A percentile compares a stretch with the other conserved stretches of the same genome.
phyloP scores from a whole-genome alignment of 1,140 invertebrate species.

The Pygmarrhopalites habei region DNA sequence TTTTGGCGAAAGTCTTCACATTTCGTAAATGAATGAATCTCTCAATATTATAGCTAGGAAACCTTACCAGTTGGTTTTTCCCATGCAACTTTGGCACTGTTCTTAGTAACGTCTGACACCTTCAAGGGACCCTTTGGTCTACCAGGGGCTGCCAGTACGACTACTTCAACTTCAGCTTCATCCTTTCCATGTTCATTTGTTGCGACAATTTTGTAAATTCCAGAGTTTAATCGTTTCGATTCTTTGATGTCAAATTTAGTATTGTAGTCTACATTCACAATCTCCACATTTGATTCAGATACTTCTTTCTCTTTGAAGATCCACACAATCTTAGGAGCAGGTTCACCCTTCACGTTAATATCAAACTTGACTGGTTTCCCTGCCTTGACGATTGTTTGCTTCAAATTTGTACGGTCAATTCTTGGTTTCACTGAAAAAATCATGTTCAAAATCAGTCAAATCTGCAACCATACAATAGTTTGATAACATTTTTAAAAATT shows the following conservation, averaged over 20 bases:
- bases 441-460: slow-evolving; percentile 20
- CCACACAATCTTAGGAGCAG: slow-evolving; percentile 87
- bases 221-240: slow-evolving; percentile 72
- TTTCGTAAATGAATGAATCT: not conserved
- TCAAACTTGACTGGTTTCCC: slow-evolving; percentile 89
- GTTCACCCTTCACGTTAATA: slow-evolving; percentile 88
- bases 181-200: slow-evolving; percentile 87
- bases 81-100: slow-evolving; percentile 88
- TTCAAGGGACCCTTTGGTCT: slow-evolving; percentile 86
- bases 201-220: slow-evolving; percentile 82
- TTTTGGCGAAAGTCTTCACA: not conserved
- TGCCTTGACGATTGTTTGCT: slow-evolving; percentile 78
- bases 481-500: too few species aligned
- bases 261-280: slow-evolving; percentile 85
- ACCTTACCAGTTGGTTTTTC: slow-evolving; percentile 93
- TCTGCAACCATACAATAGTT: too few species aligned
- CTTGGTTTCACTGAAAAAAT: slow-evolving; percentile 77
- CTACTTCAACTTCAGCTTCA: slow-evolving; percentile 86
- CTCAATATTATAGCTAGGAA: too few species aligned
- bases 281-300: slow-evolving; percentile 64
- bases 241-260: slow-evolving; percentile 84
- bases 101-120: slow-evolving; percentile 86
- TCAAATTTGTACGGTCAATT: slow-evolving; percentile 89
- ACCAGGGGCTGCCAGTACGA: slow-evolving; percentile 73
- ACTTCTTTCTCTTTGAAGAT: slow-evolving; percentile 55